Evolutionary conservation across 2,113 vertebrate species (phyloP).

Genomic region (Tachuris rubrigastra): DNA sequence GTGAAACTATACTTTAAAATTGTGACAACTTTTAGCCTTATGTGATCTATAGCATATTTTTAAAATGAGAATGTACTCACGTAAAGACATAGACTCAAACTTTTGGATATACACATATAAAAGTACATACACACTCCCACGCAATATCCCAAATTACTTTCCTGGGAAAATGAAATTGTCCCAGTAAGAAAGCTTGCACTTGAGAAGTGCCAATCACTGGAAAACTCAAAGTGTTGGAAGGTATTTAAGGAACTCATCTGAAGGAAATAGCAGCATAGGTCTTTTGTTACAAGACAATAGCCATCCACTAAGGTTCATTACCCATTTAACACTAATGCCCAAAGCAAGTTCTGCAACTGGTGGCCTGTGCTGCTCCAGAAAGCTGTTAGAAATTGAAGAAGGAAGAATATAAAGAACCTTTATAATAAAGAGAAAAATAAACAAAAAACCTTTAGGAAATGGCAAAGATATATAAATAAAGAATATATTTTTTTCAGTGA

Average conservation of each 20-base stretch:
- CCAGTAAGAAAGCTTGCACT: neutral
- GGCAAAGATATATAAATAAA: neutral
- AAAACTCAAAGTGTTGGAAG: neutral
- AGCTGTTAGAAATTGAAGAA: neutral
- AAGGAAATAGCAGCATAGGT: neutral
- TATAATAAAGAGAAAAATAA: neutral
- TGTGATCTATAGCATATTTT: neutral
- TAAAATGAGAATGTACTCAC: neutral
- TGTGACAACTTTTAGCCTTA: neutral
- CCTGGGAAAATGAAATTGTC: neutral
- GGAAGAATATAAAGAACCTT: neutral
- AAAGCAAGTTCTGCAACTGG: neutral
- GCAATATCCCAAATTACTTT: neutral
- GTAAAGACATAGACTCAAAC: neutral
- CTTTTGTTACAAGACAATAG: neutral
- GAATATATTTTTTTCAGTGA: neutral
- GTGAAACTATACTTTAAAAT: neutral
- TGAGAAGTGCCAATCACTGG: neutral
- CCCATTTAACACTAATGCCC: neutral
- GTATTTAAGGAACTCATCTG: neutral
- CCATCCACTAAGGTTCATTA: neutral
- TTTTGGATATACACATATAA: neutral
- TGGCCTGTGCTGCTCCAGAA: neutral
- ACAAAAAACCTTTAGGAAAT: neutral
- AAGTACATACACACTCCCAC: neutral